Percentiles rank a stretch among this genome's conserved stretches.
phyloP scores from a whole-genome alignment of 2,888 invertebrate species.

The Helicoverpa assulta region DNA sequence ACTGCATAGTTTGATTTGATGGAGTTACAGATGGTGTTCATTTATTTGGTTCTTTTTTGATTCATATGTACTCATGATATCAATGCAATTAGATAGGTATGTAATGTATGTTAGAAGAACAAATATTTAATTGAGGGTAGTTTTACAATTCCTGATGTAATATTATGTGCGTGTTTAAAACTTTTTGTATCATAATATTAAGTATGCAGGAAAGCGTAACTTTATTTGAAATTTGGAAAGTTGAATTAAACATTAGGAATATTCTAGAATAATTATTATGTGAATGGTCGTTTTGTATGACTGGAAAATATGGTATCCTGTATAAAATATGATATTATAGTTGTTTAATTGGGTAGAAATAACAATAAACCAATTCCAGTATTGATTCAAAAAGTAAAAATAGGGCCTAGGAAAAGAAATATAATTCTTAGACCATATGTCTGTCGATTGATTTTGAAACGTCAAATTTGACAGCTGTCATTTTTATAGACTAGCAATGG shows the following conservation, averaged over 20 bases:
- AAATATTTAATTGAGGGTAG: neutral
- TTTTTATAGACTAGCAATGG: neutral
- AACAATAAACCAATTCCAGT: conserved; percentile 15
- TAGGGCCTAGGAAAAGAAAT: conserved; percentile 9
- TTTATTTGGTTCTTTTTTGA: neutral
- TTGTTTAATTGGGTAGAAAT: conserved; percentile 21
- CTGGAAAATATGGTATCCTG: too few relatives aligned
- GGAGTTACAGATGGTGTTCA: neutral
- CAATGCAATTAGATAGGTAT: conserved; percentile 47
- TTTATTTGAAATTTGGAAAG: too few relatives aligned
- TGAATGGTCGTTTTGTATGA: neutral
- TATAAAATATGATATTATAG: neutral
- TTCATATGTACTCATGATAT: neutral
- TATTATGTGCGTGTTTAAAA: too few relatives aligned
- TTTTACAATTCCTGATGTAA: neutral
- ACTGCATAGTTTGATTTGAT: too few relatives aligned
- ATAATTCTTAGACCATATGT: too few relatives aligned
- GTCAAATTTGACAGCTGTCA: conserved; percentile 2
- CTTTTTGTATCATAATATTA: too few relatives aligned
- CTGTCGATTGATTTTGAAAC: neutral
- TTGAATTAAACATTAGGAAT: too few relatives aligned
- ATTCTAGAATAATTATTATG: neutral
- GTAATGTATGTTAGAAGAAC: conserved; percentile 10
- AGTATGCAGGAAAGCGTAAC: neutral
- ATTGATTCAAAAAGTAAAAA: conserved; percentile 18